Percentiles rank a stretch among this genome's conserved stretches.
Evolutionary conservation across 2,113 vertebrate species (phyloP).

Genomic region (Phocoena sinus): DNA sequence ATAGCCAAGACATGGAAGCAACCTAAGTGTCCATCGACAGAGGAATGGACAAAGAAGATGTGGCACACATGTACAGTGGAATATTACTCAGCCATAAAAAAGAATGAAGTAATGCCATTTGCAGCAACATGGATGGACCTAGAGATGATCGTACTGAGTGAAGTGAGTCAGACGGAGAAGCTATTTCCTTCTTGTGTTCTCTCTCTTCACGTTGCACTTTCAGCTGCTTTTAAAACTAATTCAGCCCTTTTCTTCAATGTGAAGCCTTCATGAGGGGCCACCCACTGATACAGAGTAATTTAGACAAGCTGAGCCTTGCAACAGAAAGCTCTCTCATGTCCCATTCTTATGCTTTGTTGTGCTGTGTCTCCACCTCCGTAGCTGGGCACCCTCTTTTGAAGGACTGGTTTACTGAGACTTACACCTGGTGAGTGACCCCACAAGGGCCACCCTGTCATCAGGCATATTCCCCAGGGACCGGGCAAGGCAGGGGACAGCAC

Average conservation of each 20-base stretch:
- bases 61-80: no score
- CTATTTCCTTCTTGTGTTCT: no score
- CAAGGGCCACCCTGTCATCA: not conserved
- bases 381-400: not conserved
- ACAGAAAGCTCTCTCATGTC: not conserved
- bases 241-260: not conserved
- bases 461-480: no score
- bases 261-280: not conserved
- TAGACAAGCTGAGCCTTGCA: not conserved
- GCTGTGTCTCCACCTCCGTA: rapidly evolving
- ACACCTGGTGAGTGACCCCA: not conserved
- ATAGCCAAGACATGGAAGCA: no score
- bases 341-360: no score
- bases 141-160: no score
- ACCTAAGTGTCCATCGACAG: no score
- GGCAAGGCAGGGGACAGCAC: not conserved
- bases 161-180: no score
- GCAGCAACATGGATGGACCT: no score
- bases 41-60: no score
- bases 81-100: no score
- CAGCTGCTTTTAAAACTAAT: not conserved
- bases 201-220: not conserved
- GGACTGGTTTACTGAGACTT: not conserved
- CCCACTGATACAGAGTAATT: not conserved
- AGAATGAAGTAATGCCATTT: no score